Conservation (phyloP, 1,140 invertebrate species). For the Samia ricini region DNA sequence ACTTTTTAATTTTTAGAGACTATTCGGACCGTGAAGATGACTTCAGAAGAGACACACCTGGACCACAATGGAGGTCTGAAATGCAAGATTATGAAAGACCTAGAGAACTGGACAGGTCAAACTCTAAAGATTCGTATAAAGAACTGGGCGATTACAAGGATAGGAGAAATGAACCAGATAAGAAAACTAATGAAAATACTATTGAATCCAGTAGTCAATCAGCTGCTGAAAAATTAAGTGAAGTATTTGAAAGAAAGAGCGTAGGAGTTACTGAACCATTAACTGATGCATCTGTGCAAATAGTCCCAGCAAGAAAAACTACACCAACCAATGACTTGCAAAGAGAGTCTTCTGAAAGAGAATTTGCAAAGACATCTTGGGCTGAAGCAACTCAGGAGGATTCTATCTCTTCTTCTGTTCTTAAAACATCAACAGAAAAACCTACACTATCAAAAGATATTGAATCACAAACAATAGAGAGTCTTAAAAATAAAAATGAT, state of each 20-base stretch:
- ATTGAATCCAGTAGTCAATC: conserved; percentile 59
- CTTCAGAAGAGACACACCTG: conserved; percentile 58
- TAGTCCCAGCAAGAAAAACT: conserved; percentile 35
- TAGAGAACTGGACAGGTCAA: conserved; percentile 69
- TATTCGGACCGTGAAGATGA: conserved; percentile 73
- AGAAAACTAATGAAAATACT: conserved; percentile 54
- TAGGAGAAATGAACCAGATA: conserved; percentile 63
- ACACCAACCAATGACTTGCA: conserved; percentile 46
- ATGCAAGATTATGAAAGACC: conserved; percentile 72
- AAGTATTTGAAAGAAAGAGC: conserved; percentile 74
- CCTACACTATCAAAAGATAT: conserved; percentile 32
- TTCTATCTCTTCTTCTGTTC: conserved; percentile 27
- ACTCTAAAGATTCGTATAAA: conserved; percentile 72
- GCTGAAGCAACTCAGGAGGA: conserved; percentile 66
- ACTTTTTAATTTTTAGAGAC: conserved; percentile 49
- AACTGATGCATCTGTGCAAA: conserved; percentile 36
- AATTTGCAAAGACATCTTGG: conserved; percentile 65
- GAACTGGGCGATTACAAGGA: conserved; percentile 64
- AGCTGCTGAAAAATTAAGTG: conserved; percentile 69
- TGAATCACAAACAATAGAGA: conserved; percentile 36
- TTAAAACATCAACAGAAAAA: conserved; percentile 44
- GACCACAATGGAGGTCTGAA: conserved; percentile 70
- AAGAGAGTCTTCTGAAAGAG: conserved; percentile 60
- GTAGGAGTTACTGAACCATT: conserved; percentile 57
- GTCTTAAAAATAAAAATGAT: conserved; percentile 34